Percentiles rank a stretch among this genome's conserved stretches.
phyloP scores from a whole-genome alignment of 2,797 vertebrate genomes.

The Apodemus agrarius region DNA sequence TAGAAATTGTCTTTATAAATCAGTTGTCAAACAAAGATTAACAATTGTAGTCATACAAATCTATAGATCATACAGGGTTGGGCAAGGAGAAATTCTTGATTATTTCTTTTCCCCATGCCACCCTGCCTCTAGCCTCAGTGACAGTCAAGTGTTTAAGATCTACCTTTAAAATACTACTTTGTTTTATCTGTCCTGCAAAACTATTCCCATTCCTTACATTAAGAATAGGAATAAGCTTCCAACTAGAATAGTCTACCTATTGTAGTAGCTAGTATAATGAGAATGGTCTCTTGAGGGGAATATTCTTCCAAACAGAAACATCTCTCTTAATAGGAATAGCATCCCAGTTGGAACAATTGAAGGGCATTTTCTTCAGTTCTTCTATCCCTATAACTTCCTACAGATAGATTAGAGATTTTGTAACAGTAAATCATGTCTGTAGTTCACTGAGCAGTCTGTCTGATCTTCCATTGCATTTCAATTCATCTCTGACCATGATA shows the following conservation, averaged over 20 bases:
- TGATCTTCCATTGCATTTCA: not conserved
- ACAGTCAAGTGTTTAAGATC: not conserved
- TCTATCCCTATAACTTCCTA: not conserved
- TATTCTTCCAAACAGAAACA: not conserved
- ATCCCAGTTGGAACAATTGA: not conserved
- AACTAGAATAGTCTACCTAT: not conserved
- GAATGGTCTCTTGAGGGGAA: not conserved
- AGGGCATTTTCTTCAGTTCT: not conserved
- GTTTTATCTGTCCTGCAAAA: not conserved
- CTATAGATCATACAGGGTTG: not conserved
- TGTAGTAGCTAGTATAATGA: not conserved
- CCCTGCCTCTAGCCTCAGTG: not conserved
- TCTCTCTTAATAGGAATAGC: not conserved
- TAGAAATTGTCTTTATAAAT: slow-evolving; percentile 19
- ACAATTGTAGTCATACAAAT: not conserved
- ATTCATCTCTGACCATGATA: not conserved
- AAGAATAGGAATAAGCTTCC: not conserved
- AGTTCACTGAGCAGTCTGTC: not conserved
- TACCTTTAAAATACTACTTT: not conserved
- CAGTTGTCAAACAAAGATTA: not conserved
- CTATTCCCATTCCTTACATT: not conserved
- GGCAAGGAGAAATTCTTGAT: not conserved
- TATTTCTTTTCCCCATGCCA: not conserved
- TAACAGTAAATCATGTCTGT: not conserved
- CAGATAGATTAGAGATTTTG: not conserved